phyloP scores from a whole-genome alignment of 1,140 invertebrate species.

The Coelopa frigida region DNA sequence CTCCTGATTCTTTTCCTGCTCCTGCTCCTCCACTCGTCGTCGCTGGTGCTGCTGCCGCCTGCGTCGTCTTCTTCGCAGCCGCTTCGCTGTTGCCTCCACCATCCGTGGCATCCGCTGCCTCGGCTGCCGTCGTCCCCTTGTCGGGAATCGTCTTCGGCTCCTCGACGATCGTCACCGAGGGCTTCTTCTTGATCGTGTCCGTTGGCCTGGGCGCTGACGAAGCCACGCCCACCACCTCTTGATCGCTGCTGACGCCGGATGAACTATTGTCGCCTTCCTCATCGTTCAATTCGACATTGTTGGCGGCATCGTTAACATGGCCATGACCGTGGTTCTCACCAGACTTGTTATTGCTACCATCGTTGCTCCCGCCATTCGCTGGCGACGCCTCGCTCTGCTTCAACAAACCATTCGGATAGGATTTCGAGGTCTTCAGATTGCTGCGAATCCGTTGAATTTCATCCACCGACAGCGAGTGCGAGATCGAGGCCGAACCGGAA shows the following conservation, averaged over 20 bases:
- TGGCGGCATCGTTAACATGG: constrained; percentile 7
- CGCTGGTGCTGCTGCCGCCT: neutral
- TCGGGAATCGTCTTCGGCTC: constrained; percentile 34
- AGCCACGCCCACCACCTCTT: constrained; percentile 51
- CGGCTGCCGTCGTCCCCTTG: neutral
- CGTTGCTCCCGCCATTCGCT: constrained; percentile 12
- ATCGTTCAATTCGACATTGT: neutral
- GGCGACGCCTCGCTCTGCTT: constrained; percentile 34
- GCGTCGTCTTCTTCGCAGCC: neutral
- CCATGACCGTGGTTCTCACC: constrained; percentile 14
- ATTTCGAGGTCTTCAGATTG: constrained; percentile 74
- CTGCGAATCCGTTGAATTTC: constrained; percentile 80
- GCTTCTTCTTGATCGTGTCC: constrained; percentile 43
- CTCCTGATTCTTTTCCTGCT: neutral
- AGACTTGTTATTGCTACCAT: constrained; percentile 20
- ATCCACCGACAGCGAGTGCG: constrained; percentile 77
- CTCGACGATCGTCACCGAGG: constrained; percentile 36
- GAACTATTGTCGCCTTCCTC: constrained; percentile 83
- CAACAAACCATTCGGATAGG: constrained; percentile 73
- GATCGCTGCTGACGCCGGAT: constrained; percentile 77
- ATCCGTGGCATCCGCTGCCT: neutral
- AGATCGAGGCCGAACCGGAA: constrained; percentile 65
- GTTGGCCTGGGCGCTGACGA: constrained; percentile 23
- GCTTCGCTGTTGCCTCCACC: neutral
- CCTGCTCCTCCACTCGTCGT: neutral